Conservation (phyloP, 2,113 vertebrate genomes). For the Mustela lutreola region DNA sequence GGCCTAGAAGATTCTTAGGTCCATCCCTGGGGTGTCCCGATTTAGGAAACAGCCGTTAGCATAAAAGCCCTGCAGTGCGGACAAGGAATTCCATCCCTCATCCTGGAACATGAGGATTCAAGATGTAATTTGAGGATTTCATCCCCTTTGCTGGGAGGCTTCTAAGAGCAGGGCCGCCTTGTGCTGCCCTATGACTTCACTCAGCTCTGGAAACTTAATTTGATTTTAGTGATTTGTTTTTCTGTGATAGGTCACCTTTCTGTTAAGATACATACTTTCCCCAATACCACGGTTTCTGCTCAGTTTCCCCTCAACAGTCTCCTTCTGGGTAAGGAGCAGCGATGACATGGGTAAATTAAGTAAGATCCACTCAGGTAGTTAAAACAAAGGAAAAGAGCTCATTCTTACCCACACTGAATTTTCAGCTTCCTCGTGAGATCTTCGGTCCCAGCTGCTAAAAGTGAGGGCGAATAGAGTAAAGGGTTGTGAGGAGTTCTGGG, state of each 20-base stretch:
- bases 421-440: neutral
- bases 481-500: neutral
- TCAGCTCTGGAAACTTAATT: neutral
- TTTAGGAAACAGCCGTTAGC: neutral
- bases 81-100: neutral
- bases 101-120: neutral
- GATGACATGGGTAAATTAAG: neutral
- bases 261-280: neutral
- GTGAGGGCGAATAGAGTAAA: neutral
- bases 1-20: neutral
- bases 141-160: neutral
- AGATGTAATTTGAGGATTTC: neutral
- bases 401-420: conserved; percentile 26
- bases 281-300: conserved; percentile 7
- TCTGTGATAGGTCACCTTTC: neutral
- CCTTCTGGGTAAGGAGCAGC: neutral
- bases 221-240: conserved; percentile 5
- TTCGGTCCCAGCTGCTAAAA: conserved; percentile 46
- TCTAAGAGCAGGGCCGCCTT: neutral
- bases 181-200: neutral
- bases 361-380: neutral
- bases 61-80: neutral
- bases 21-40: neutral
- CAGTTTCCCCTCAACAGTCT: neutral
- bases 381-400: neutral